phyloP scores from a whole-genome alignment of 2,797 vertebrate species.

The Diceros bicornis region DNA sequence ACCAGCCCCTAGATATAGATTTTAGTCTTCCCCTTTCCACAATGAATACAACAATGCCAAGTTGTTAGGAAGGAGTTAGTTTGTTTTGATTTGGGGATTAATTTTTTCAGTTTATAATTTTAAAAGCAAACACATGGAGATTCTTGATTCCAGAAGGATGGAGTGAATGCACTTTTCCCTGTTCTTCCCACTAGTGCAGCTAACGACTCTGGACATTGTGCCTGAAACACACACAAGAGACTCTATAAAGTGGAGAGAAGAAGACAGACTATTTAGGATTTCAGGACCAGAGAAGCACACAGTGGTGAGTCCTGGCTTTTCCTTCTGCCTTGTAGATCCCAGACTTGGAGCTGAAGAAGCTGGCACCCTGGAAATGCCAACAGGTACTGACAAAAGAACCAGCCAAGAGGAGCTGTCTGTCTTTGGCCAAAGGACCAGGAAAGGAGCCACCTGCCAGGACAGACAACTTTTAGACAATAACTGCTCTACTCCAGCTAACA shows the following conservation, averaged over 20 bases:
- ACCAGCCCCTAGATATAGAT: too few species aligned
- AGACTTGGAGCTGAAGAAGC: neutral
- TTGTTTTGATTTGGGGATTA: neutral
- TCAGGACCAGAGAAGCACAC: fast-evolving
- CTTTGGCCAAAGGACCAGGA: neutral
- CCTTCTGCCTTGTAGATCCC: neutral
- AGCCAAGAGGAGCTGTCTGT: neutral
- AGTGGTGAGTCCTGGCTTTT: fast-evolving
- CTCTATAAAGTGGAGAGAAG: neutral
- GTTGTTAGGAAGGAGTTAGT: neutral
- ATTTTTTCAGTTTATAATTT: neutral
- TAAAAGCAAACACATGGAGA: neutral
- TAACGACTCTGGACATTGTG: fast-evolving
- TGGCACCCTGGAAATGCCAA: fast-evolving
- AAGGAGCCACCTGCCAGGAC: fast-evolving
- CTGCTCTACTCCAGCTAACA: neutral
- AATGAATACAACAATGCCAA: fast-evolving
- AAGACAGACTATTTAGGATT: fast-evolving
- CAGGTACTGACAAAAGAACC: fast-evolving
- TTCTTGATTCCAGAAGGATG: neutral
- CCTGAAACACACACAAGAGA: fast-evolving
- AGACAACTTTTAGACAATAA: fast-evolving
- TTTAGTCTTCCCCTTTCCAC: too few species aligned
- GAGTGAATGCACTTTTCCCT: neutral
- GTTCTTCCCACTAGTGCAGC: fast-evolving